Evolutionary conservation across 1,140 invertebrate species (phyloP).

Genomic region (Venturia canescens): DNA sequence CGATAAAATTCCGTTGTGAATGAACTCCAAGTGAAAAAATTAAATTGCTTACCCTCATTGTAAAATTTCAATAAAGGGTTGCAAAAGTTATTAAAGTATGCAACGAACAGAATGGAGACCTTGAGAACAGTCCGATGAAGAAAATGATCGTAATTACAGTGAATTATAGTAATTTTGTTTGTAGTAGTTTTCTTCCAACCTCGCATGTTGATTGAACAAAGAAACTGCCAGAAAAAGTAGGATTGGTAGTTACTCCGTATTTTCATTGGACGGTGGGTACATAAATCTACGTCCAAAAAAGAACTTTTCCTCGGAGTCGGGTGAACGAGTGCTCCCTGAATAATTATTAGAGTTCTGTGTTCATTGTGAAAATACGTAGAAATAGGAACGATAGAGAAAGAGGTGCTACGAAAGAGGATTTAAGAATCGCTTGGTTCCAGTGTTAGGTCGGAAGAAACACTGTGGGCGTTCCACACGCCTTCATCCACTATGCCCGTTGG

Average conservation of each 20-base stretch:
- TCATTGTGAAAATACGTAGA: neutral
- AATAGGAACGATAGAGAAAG: neutral
- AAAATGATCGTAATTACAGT: too few species aligned
- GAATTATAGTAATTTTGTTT: too few species aligned
- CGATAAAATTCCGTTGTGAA: too few species aligned
- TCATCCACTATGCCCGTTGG: neutral
- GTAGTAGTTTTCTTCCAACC: too few species aligned
- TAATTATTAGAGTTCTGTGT: neutral
- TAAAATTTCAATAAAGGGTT: too few species aligned
- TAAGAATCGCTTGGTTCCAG: neutral
- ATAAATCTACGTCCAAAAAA: slow-evolving; percentile 23
- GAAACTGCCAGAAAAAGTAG: neutral
- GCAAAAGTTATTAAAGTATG: too few species aligned
- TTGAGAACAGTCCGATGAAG: too few species aligned
- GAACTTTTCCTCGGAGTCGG: neutral
- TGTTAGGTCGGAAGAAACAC: slow-evolving; percentile 3
- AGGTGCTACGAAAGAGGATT: neutral
- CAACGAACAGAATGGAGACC: too few species aligned
- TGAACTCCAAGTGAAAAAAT: too few species aligned
- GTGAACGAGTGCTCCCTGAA: neutral
- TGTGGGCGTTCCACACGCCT: slow-evolving; percentile 1
- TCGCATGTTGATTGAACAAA: too few species aligned
- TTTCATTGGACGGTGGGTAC: neutral
- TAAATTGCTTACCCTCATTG: too few species aligned
- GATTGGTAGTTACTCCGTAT: neutral